Base-by-base conservation (phyloP, 1,140 invertebrate species). In the Pogonognathellus flavescens region DNA sequence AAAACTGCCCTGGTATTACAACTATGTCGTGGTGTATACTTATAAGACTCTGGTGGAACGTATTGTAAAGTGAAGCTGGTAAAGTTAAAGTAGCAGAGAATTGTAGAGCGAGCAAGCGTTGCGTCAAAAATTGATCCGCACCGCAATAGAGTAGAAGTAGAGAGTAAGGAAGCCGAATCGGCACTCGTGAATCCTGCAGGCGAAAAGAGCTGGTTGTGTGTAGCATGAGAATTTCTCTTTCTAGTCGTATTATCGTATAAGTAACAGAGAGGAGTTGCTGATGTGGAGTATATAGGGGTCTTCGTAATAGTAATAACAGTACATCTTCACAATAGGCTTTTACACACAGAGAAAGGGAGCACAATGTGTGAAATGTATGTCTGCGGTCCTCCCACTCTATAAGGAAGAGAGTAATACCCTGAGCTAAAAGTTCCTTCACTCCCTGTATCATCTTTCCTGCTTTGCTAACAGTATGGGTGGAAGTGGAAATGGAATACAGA, bases 121-220 rank as follows among this genome's bases (percentile, higher is more conserved):
- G 70, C 70, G 70, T 76, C 70, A 76, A 76, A 76, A 76, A 76
- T 76, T 76, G 70, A 76, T 76, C 70, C 70, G 70, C 8, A 76
- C 70, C 70, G 70, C 70, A 76, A 31, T 76, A 50, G 31, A 66
- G 62, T 25, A 66, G 10, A 14, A 9, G 70, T 76, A 18, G 1
- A 41, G 41, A 7, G 41, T 41, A 50, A 41, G 70, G 70, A 76
- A 31, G 31, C 25, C 41, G 70, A 41, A 49, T 41, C 70, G 31
- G n/a, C 31, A 16, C 66, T 49, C 70, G 25, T 49, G 70, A 76
- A 76, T 76, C 41, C 70, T 76, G 25, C 70, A 50, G 41, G 70
- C 41, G 70, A 76, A 76, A 76, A 50, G 25, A 16, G 31, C 70
- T 16, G 49, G 70, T 31, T 31, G 41, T 76, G 70, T 76, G 70